Conservation (phyloP, 2,888 invertebrate species). For the Drosophila sordidapex region DNA sequence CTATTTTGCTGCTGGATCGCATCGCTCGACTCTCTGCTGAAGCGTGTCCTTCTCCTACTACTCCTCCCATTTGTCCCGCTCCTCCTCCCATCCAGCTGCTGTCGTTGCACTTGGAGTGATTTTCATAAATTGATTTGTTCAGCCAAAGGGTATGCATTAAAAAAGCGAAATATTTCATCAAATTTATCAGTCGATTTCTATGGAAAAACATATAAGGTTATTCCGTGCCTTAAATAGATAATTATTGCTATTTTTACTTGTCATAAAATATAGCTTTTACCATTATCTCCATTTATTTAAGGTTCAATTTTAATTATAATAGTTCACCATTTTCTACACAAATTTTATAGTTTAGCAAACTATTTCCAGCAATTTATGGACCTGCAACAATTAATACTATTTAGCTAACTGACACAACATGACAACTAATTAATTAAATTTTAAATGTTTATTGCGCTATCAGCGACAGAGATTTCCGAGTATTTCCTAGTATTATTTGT, state of each 20-base stretch:
- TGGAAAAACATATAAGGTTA: neutral
- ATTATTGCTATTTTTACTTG: neutral
- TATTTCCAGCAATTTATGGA: neutral
- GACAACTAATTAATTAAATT: slow-evolving; percentile 15
- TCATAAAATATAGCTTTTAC: neutral
- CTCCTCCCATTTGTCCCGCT: neutral
- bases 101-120: slow-evolving; percentile 5
- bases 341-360: neutral
- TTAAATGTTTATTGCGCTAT: slow-evolving; percentile 23
- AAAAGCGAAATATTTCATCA: slow-evolving; percentile 4
- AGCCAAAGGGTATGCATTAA: neutral
- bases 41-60: slow-evolving; percentile 5
- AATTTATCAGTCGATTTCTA: neutral
- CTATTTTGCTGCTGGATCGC: slow-evolving; percentile 15
- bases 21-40: neutral
- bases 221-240: neutral
- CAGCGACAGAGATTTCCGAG: neutral
- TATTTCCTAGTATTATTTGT: neutral
- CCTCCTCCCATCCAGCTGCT: slow-evolving; percentile 1
- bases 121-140: slow-evolving; percentile 51
- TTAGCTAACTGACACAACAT: slow-evolving; percentile 10
- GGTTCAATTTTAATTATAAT: neutral
- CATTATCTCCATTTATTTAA: neutral
- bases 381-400: neutral
- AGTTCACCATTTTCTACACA: neutral